These are phyloP conservation scores for Pandemis cinnamomeana DNA, from an alignment of 2,888 invertebrate genomes.

Conservation along the genomic window DNA sequence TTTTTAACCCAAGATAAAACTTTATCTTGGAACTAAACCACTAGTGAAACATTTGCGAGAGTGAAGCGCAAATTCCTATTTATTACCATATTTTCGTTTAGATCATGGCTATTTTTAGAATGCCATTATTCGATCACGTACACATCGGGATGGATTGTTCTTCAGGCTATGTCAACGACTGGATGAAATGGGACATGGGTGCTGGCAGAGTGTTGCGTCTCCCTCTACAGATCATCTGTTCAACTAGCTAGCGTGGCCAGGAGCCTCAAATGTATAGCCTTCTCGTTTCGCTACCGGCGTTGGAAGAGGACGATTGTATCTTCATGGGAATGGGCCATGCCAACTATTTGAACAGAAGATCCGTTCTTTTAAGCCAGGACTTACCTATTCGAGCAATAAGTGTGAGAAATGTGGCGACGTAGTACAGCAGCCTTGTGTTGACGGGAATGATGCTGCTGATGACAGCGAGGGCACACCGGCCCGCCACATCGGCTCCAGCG, in stretches of 20 bases:
- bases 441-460: slow-evolving; percentile 63
- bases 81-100: neutral
- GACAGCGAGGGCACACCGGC: slow-evolving; percentile 68
- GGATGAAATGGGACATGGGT: no score
- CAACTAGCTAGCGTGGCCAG: neutral
- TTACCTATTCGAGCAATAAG: slow-evolving; percentile 70
- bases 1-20: neutral
- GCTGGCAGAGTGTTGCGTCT: no score
- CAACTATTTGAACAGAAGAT: no score
- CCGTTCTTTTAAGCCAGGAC: slow-evolving; percentile 15
- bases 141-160: neutral
- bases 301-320: no score
- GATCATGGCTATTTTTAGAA: neutral
- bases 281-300: no score
- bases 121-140: neutral
- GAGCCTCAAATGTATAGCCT: neutral
- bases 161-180: no score
- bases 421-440: slow-evolving; percentile 71
- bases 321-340: no score
- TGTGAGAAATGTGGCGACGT: slow-evolving; percentile 65
- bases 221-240: no score
- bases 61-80: neutral
- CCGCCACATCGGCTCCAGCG: slow-evolving; percentile 73
- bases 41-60: neutral
- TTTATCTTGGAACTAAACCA: neutral